These are phyloP conservation scores for Apotomis turbidana DNA, from an alignment of 2,888 invertebrate genomes.

Conservation along the genomic window DNA sequence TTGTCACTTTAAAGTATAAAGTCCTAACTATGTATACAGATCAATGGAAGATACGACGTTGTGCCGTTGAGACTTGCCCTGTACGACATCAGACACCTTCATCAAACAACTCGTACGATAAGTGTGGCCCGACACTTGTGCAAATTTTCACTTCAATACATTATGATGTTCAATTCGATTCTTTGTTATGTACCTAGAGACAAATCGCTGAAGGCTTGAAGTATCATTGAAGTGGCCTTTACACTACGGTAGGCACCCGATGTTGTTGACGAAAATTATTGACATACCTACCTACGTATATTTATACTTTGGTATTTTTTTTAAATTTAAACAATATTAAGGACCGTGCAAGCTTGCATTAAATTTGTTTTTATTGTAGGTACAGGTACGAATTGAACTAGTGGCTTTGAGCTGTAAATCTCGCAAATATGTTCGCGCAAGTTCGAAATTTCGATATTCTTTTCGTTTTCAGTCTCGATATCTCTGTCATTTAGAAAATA, in stretches of 20 bases:
- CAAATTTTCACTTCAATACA: slow-evolving; percentile 50
- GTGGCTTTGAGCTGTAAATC: too few species aligned
- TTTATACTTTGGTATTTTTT: too few species aligned
- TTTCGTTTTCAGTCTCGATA: too few species aligned
- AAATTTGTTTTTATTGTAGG: too few species aligned
- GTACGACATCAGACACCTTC: slow-evolving; percentile 54
- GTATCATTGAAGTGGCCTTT: slow-evolving; percentile 11
- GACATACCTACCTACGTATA: not conserved
- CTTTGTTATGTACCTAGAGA: slow-evolving; percentile 11
- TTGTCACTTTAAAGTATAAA: not conserved
- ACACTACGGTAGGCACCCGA: not conserved
- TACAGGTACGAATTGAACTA: too few species aligned
- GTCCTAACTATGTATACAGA: not conserved
- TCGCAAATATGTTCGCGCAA: too few species aligned
- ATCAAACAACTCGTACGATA: slow-evolving; percentile 44
- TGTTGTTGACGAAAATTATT: not conserved
- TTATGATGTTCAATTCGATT: slow-evolving; percentile 49
- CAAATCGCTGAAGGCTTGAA: slow-evolving; percentile 21
- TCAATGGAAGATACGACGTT: not conserved
- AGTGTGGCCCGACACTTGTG: slow-evolving; percentile 53
- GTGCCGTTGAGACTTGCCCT: slow-evolving; percentile 39
- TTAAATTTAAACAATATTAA: too few species aligned
- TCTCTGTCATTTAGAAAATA: too few species aligned
- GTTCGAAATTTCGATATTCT: too few species aligned
- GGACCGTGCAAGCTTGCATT: too few species aligned